Percentiles rank a stretch among this genome's conserved stretches.
Conservation (phyloP, 2,797 vertebrate species). For the Alca torda region DNA sequence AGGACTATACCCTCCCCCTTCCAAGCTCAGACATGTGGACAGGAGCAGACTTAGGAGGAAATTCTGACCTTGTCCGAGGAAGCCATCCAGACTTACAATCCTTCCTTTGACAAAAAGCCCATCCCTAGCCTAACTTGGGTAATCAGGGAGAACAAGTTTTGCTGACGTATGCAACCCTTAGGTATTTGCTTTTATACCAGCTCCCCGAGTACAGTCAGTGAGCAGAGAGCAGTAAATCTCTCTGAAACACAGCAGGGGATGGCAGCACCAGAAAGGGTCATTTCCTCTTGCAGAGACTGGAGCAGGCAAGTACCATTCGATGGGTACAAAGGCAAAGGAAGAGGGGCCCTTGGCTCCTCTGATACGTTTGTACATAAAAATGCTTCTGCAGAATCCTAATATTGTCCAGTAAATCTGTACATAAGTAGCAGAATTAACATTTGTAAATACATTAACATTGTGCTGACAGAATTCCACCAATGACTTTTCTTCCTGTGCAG, state of each 20-base stretch:
- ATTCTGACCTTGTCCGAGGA: neutral
- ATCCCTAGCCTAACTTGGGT: neutral
- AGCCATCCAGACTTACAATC: neutral
- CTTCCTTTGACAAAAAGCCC: neutral
- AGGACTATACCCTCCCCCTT: neutral
- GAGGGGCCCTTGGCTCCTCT: neutral
- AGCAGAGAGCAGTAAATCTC: constrained; percentile 35
- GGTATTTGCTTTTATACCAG: constrained; percentile 9
- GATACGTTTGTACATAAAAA: neutral
- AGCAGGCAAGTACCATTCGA: neutral
- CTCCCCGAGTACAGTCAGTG: neutral
- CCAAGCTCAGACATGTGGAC: neutral
- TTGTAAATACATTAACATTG: neutral
- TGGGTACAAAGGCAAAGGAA: neutral
- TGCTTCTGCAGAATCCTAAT: neutral
- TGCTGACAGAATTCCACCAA: neutral
- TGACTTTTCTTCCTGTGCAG: neutral
- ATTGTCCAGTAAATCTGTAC: neutral
- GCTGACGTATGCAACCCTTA: neutral
- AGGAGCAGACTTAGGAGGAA: neutral
- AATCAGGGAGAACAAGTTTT: constrained; percentile 16
- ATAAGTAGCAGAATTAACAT: neutral
- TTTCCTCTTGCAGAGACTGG: constrained; percentile 29
- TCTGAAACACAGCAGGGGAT: constrained; percentile 24
- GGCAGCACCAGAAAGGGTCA: constrained; percentile 37